Conservation (phyloP, 1,140 invertebrate genomes). For the Atta cephalotes region DNA sequence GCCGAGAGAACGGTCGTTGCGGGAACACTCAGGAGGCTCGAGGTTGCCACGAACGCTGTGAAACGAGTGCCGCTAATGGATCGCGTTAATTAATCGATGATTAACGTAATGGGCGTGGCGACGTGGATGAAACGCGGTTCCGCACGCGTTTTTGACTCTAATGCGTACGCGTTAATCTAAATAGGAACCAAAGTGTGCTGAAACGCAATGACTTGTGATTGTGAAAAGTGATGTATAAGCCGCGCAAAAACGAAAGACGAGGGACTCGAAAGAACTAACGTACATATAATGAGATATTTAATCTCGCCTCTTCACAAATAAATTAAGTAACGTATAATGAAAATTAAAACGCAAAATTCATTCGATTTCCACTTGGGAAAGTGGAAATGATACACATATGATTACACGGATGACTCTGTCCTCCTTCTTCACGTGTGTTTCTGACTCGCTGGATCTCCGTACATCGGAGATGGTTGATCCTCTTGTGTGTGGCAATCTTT, state of each 20-base stretch:
- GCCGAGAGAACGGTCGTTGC: slow-evolving; percentile 53
- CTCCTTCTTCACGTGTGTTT: background rate
- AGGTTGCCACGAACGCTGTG: slow-evolving; percentile 29
- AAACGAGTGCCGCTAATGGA: slow-evolving; percentile 47
- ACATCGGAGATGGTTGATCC: background rate
- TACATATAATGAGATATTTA: background rate
- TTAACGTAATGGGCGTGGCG: slow-evolving; percentile 47
- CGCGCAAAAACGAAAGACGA: slow-evolving; percentile 4
- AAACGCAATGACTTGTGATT: slow-evolving; percentile 28
- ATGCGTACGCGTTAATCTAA: slow-evolving; percentile 55
- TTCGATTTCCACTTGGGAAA: slow-evolving; percentile 6
- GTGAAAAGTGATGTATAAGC: background rate
- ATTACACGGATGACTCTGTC: slow-evolving; percentile 8
- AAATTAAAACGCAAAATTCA: slow-evolving; percentile 8
- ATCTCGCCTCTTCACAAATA: slow-evolving; percentile 2
- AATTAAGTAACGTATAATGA: slow-evolving; percentile 28
- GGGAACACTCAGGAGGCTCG: slow-evolving; percentile 21
- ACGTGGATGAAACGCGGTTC: slow-evolving; percentile 14
- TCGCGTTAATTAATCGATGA: slow-evolving; percentile 55
- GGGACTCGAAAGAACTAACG: background rate
- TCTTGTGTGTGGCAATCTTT: slow-evolving; percentile 18
- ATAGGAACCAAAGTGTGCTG: slow-evolving; percentile 54
- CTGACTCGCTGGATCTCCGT: background rate
- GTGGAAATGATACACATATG: background rate
- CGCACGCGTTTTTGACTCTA: slow-evolving; percentile 3